Evolutionary conservation across 1,140 invertebrate genomes (phyloP).

Genomic region (Drosophila pseudoananassae): DNA sequence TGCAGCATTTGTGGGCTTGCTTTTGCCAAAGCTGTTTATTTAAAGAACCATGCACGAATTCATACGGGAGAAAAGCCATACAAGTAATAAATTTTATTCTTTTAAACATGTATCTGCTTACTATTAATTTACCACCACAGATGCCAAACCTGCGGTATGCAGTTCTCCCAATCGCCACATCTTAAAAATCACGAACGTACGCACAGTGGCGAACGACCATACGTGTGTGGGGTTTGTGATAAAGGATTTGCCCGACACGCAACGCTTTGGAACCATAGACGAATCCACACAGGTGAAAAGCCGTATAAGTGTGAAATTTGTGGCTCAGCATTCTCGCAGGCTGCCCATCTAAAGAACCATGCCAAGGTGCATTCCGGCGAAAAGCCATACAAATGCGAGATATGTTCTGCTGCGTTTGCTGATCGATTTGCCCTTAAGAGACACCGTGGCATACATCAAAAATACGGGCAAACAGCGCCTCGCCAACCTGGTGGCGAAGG

Average conservation of each 20-base stretch:
- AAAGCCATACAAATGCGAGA: slow-evolving; percentile 91
- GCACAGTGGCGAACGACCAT: slow-evolving; percentile 95
- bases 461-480: slow-evolving; percentile 86
- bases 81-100: slow-evolving; percentile 84
- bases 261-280: slow-evolving; percentile 95
- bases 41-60: slow-evolving; percentile 95
- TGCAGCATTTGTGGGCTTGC: slow-evolving; percentile 96
- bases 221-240: slow-evolving; percentile 95
- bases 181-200: slow-evolving; percentile 96
- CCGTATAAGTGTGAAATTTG: slow-evolving; percentile 94
- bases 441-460: slow-evolving; percentile 91
- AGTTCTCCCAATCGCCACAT: slow-evolving; percentile 95
- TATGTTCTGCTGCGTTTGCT: slow-evolving; percentile 94
- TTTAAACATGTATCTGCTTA: background rate
- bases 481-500: slow-evolving; percentile 67
- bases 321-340: slow-evolving; percentile 93
- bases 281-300: slow-evolving; percentile 96
- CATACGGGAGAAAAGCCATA: slow-evolving; percentile 94
- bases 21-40: slow-evolving; percentile 95
- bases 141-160: slow-evolving; percentile 94
- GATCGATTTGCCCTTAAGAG: slow-evolving; percentile 92
- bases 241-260: slow-evolving; percentile 94
- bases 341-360: slow-evolving; percentile 94
- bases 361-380: slow-evolving; percentile 92
- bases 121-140: slow-evolving; percentile 60